Conservation (phyloP, 2,797 vertebrate genomes). For the Pseudochaenichthys georgianus region DNA sequence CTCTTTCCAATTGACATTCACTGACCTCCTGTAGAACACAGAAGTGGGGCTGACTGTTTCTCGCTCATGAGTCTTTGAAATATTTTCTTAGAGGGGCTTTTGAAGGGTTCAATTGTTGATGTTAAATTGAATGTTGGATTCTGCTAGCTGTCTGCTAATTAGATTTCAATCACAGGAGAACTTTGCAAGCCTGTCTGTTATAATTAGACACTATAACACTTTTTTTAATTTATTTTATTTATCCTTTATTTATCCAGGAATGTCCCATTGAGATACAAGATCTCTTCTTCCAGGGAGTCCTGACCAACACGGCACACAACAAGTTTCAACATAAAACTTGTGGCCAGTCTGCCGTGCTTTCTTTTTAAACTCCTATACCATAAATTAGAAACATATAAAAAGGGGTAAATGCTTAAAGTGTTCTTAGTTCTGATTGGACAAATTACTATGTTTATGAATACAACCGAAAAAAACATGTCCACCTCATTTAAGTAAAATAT, state of each 20-base stretch:
- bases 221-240: too few species aligned
- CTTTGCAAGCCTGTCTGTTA: constrained; percentile 80
- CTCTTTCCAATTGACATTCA: constrained; percentile 67
- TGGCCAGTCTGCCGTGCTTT: constrained; percentile 79
- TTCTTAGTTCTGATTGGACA: constrained; percentile 56
- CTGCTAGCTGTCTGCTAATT: constrained; percentile 83
- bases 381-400: constrained; percentile 72
- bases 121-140: constrained; percentile 82
- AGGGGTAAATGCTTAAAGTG: constrained; percentile 68
- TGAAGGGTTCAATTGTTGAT: constrained; percentile 85
- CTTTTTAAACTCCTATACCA: constrained; percentile 78
- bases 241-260: too few species aligned
- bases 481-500: constrained; percentile 26
- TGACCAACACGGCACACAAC: too few species aligned
- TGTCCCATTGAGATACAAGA: too few species aligned
- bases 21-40: constrained; percentile 66
- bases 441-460: constrained; percentile 61
- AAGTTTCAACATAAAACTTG: too few species aligned
- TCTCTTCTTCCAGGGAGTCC: too few species aligned
- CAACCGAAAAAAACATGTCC: constrained; percentile 12
- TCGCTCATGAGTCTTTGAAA: constrained; percentile 58
- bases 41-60: constrained; percentile 52
- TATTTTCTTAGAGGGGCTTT: constrained; percentile 41
- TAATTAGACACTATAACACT: constrained; percentile 81
- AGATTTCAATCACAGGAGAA: constrained; percentile 84